phyloP scores from a whole-genome alignment of 2,888 invertebrate species.

The Tenthredo distinguenda region DNA sequence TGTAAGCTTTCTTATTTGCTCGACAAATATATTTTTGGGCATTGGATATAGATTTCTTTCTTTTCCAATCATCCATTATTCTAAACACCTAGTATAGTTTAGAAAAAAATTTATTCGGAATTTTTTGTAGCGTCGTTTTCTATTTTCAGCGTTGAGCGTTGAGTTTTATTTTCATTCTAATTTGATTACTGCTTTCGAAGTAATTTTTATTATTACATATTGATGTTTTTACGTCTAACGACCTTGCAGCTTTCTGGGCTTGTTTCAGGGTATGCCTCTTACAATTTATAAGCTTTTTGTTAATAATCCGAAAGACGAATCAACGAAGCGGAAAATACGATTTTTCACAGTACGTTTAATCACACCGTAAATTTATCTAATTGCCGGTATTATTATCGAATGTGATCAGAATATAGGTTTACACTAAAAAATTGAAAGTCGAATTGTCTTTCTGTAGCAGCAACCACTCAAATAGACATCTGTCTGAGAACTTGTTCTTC shows the following conservation, averaged over 20 bases:
- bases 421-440: no score
- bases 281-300: background rate
- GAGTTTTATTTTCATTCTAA: background rate
- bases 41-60: background rate
- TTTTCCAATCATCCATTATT: background rate
- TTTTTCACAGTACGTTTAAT: no score
- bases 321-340: no score
- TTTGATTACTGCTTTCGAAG: background rate
- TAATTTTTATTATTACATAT: background rate
- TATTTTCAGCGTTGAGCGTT: background rate
- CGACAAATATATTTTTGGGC: conserved; percentile 46
- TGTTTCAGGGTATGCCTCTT: background rate
- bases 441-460: no score
- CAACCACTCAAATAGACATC: no score
- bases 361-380: no score
- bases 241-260: background rate
- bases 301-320: no score
- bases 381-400: no score
- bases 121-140: background rate
- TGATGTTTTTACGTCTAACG: background rate
- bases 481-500: no score
- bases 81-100: background rate
- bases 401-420: no score
- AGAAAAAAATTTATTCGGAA: no score
- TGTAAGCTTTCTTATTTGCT: conserved; percentile 47